These are phyloP conservation scores for Drosophila dunni DNA, from an alignment of 1,140 invertebrate genomes.

Conservation along the genomic window DNA sequence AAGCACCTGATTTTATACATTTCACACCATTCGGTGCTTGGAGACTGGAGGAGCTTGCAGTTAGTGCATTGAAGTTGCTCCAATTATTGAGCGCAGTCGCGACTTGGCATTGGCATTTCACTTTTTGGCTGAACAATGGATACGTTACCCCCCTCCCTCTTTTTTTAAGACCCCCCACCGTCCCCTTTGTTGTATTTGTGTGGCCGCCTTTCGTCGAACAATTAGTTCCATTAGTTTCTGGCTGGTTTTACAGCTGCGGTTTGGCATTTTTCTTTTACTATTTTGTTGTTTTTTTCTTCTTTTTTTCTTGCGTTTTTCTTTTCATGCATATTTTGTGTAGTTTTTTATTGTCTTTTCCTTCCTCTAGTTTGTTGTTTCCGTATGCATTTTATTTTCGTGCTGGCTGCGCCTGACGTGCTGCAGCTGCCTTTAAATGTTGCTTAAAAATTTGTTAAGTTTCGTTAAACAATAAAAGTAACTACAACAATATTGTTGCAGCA, in stretches of 20 bases:
- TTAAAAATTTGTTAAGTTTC: constrained; percentile 62
- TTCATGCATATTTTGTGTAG: constrained; percentile 24
- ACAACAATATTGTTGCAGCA: constrained; percentile 6
- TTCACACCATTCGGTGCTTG: constrained; percentile 40
- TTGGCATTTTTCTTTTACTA: constrained; percentile 40
- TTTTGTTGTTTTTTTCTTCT: constrained; percentile 44
- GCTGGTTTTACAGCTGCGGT: constrained; percentile 52
- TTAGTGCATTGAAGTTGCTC: constrained; percentile 54
- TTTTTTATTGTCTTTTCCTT: constrained; percentile 44
- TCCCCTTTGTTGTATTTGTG: constrained; percentile 1
- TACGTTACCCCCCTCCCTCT: constrained; percentile 13
- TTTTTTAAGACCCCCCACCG: not conserved
- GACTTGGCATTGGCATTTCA: constrained; percentile 76
- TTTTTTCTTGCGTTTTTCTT: constrained; percentile 25
- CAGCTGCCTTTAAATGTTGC: constrained; percentile 58
- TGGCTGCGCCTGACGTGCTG: constrained; percentile 52
- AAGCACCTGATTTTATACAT: constrained; percentile 77
- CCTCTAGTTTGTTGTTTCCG: constrained; percentile 63
- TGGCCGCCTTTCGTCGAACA: constrained; percentile 76
- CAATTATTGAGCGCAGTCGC: constrained; percentile 62
- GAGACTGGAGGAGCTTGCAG: not conserved
- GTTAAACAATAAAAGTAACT: constrained; percentile 25
- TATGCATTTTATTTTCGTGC: constrained; percentile 64
- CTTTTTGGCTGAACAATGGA: constrained; percentile 68
- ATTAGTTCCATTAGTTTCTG: constrained; percentile 80